phyloP scores from a whole-genome alignment of 2,113 vertebrate species.

The Nannobrachium achirus region DNA sequence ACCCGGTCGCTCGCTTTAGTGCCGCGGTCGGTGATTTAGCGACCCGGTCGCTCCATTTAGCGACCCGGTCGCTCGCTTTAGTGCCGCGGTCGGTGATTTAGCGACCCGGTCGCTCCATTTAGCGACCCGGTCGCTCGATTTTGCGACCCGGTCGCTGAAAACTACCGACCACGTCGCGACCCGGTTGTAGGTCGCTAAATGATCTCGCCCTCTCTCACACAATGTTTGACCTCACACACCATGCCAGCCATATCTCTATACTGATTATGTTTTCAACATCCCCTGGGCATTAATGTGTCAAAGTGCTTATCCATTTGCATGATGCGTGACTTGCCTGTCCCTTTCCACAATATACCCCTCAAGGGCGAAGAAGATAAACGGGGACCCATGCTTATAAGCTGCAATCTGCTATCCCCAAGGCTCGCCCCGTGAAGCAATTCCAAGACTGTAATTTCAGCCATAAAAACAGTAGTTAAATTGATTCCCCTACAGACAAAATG shows the following conservation, averaged over 20 bases:
- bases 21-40: too few relatives aligned
- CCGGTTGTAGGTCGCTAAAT: too few relatives aligned
- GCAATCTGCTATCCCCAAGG: conserved; percentile 42
- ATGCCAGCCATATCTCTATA: conserved; percentile 15
- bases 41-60: too few relatives aligned
- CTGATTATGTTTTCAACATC: conserved; percentile 31
- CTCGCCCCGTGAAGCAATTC: conserved; percentile 37
- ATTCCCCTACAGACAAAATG: conserved; percentile 37
- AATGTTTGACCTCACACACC: conserved; percentile 36
- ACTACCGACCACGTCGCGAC: too few relatives aligned
- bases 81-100: too few relatives aligned
- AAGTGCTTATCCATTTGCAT: conserved; percentile 51
- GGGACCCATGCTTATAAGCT: conserved; percentile 5
- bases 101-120: too few relatives aligned
- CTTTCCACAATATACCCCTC: conserved; percentile 17
- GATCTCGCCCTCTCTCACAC: too few relatives aligned
- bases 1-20: too few relatives aligned
- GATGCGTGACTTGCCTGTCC: conserved; percentile 18
- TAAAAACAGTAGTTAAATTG: conserved; percentile 51
- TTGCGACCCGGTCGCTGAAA: too few relatives aligned
- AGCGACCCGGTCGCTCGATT: too few relatives aligned
- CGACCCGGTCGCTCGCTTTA: too few relatives aligned
- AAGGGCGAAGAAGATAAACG: conserved; percentile 13
- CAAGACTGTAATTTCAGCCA: conserved; percentile 39
- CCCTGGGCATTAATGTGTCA: conserved; percentile 44